These are phyloP conservation scores for Uromys caudimaculatus DNA, from an alignment of 2,797 vertebrate genomes.

Conservation along the genomic window DNA sequence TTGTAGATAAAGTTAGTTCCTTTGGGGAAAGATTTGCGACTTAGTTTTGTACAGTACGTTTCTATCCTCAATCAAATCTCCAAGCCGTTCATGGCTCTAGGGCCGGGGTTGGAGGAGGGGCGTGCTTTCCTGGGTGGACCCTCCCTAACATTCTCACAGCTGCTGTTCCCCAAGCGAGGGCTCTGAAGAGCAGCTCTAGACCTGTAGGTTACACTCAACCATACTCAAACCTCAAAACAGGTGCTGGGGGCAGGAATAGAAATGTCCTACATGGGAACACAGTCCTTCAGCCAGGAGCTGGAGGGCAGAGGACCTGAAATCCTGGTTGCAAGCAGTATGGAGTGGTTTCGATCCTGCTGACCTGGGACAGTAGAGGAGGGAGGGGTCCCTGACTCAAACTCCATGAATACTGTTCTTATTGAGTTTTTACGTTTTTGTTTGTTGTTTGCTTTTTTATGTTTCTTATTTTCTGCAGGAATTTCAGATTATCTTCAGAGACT, in stretches of 20 bases:
- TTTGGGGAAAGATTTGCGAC: constrained; percentile 40
- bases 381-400: background rate
- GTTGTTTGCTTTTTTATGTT: background rate
- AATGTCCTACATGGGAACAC: background rate
- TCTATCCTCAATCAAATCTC: constrained; percentile 8
- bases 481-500: constrained; percentile 28
- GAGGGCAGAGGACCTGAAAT: background rate
- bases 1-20: constrained; percentile 46
- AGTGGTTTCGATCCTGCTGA: background rate
- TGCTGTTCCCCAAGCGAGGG: background rate
- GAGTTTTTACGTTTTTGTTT: constrained; percentile 18
- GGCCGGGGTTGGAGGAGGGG: background rate
- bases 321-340: background rate
- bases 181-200: background rate
- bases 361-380: background rate
- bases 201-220: background rate
- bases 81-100: background rate
- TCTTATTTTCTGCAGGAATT: background rate
- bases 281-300: background rate
- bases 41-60: background rate
- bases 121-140: background rate
- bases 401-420: background rate
- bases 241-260: background rate
- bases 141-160: background rate
- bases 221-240: background rate